phyloP scores from a whole-genome alignment of 2,113 vertebrate species.

The Origma solitaria region DNA sequence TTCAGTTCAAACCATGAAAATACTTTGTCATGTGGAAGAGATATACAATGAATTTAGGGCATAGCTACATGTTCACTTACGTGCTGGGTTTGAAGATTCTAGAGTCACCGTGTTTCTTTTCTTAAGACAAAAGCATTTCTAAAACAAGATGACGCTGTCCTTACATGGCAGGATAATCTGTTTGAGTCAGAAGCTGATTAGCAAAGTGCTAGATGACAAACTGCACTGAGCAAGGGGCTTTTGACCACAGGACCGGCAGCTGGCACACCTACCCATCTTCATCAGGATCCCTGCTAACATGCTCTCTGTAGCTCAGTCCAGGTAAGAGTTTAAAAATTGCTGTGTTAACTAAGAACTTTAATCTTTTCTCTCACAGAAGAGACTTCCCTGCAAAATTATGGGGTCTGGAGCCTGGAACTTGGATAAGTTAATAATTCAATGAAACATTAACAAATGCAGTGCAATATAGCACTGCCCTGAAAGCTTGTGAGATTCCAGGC shows the following conservation, averaged over 20 bases:
- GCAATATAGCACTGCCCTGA: not conserved
- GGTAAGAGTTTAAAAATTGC: not conserved
- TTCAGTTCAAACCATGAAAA: conserved; percentile 2
- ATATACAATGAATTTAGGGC: not conserved
- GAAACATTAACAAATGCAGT: not conserved
- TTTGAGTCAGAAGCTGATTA: conserved; percentile 8
- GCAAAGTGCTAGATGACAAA: not conserved
- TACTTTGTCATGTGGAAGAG: not conserved
- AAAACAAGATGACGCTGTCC: not conserved
- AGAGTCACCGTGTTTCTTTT: not conserved
- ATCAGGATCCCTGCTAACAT: not conserved
- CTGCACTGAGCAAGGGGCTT: not conserved
- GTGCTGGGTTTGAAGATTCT: not conserved
- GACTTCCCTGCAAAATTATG: not conserved
- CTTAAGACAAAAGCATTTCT: not conserved
- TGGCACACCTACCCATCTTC: not conserved
- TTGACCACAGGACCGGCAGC: not conserved
- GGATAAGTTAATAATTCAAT: not conserved
- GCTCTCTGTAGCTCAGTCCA: not conserved
- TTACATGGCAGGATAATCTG: not conserved
- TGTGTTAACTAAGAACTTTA: not conserved
- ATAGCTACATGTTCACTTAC: not conserved
- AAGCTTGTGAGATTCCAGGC: not conserved
- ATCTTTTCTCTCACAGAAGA: not conserved
- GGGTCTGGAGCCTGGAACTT: not conserved